phyloP scores from a whole-genome alignment of 2,888 invertebrate genomes.

The Lasioglossum oenotherae region DNA sequence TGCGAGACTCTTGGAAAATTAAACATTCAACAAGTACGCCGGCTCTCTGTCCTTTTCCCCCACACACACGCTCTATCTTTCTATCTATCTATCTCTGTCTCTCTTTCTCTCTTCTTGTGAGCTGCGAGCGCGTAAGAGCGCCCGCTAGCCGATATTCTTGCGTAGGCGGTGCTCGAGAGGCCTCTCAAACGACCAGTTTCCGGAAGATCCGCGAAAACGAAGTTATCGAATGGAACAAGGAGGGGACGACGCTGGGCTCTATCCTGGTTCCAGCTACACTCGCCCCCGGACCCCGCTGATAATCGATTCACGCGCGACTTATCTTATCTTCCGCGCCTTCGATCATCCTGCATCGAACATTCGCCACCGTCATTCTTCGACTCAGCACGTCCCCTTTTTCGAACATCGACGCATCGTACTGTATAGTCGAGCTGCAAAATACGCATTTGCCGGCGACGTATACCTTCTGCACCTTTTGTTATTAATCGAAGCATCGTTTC shows the following conservation, averaged over 20 bases:
- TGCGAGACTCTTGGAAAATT: constrained; percentile 24
- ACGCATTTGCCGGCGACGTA: neutral
- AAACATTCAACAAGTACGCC: constrained; percentile 34
- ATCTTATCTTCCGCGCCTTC: constrained; percentile 10
- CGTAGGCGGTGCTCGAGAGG: constrained; percentile 50
- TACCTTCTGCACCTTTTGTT: neutral
- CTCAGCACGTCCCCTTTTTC: constrained; percentile 6
- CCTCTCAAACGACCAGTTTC: constrained; percentile 23
- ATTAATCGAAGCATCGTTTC: constrained; percentile 4
- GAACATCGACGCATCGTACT: neutral
- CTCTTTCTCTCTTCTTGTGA: neutral
- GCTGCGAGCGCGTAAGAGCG: constrained; percentile 36
- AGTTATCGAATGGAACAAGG: constrained; percentile 6
- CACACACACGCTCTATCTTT: neutral
- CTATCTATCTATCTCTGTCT: neutral
- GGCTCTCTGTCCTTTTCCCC: neutral
- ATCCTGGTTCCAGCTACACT: constrained; percentile 16
- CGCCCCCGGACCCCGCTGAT: neutral
- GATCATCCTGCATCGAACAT: constrained; percentile 17
- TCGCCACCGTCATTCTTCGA: constrained; percentile 17
- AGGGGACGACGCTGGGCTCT: constrained; percentile 12
- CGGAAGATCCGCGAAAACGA: constrained; percentile 19
- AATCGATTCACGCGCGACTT: constrained; percentile 13
- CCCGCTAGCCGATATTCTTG: constrained; percentile 39
- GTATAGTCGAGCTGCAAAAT: neutral